Evolutionary conservation across 2,113 vertebrate species (phyloP).

Genomic region (Eptatretus burgeri): DNA sequence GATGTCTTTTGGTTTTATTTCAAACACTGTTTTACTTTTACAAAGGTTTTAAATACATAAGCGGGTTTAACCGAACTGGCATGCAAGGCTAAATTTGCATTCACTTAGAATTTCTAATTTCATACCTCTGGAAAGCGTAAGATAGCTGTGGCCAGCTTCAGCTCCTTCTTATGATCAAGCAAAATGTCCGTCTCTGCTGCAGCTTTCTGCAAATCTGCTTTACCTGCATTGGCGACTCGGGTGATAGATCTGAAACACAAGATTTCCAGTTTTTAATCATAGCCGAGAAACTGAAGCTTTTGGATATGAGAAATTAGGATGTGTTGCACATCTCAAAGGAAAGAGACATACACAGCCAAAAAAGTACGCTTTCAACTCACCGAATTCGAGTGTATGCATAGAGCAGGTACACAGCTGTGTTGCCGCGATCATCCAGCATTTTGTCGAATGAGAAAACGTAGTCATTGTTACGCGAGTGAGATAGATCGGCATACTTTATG

Average conservation of each 20-base stretch:
- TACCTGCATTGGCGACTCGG: slow-evolving; percentile 43
- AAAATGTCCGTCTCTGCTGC: slow-evolving; percentile 33
- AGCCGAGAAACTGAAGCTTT: no score
- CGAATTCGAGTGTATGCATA: slow-evolving; percentile 88
- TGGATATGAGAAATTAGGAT: no score
- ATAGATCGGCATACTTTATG: slow-evolving; percentile 85
- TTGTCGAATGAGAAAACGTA: slow-evolving; percentile 95
- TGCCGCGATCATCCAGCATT: slow-evolving; percentile 88
- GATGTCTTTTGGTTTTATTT: no score
- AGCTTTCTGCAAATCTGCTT: slow-evolving; percentile 31
- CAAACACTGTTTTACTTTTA: no score
- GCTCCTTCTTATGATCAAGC: slow-evolving; percentile 75
- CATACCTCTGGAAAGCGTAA: slow-evolving; percentile 71
- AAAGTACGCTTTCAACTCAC: slow-evolving; percentile 13
- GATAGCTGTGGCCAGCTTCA: slow-evolving; percentile 70
- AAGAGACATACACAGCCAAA: no score
- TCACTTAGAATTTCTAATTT: not conserved
- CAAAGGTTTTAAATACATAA: no score
- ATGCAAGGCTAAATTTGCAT: no score
- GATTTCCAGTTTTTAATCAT: not conserved
- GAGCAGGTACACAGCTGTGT: slow-evolving; percentile 71
- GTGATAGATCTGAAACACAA: slow-evolving; percentile 38
- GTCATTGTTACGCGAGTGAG: slow-evolving; percentile 76
- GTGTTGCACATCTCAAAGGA: no score
- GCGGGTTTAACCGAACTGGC: no score